Percentiles rank a stretch among this genome's conserved stretches.
Evolutionary conservation across 2,113 vertebrate genomes (phyloP).

Genomic region (Triplophysa rosa): DNA sequence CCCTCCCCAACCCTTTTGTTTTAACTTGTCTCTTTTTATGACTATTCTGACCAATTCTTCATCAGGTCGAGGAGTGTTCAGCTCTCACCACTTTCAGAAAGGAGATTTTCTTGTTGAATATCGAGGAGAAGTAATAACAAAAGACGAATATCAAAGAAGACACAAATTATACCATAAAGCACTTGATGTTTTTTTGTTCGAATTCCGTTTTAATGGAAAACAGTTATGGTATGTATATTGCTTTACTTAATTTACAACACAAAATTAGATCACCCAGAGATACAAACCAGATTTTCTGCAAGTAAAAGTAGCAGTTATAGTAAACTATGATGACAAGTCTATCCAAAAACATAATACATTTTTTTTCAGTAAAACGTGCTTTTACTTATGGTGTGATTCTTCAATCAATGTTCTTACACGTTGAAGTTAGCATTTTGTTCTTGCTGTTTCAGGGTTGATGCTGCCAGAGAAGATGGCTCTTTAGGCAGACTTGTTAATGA

Average conservation of each 20-base stretch:
- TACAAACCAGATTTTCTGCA: not conserved
- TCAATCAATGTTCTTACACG: not conserved
- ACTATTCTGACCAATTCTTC: not conserved
- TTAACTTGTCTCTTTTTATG: not conserved
- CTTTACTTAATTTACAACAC: not conserved
- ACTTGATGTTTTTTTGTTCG: conserved; percentile 43
- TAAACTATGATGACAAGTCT: not conserved
- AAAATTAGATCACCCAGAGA: conserved; percentile 11
- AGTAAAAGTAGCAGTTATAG: not conserved
- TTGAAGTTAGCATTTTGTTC: not conserved
- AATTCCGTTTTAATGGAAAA: conserved; percentile 45
- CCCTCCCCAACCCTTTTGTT: no score
- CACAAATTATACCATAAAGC: conserved; percentile 23
- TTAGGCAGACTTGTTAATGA: conserved; percentile 49
- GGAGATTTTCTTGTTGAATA: not conserved
- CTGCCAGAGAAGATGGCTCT: conserved; percentile 42
- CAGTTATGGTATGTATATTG: conserved; percentile 38
- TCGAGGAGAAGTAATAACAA: conserved; percentile 37
- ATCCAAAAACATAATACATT: no score
- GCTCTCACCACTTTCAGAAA: not conserved
- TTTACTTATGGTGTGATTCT: not conserved
- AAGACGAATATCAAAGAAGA: conserved; percentile 36
- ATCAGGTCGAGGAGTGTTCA: not conserved
- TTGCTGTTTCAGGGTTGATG: conserved; percentile 41
- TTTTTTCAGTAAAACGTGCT: not conserved